These are phyloP conservation scores for Grallaria varia DNA, from an alignment of 2,113 vertebrate genomes.

Conservation along the genomic window DNA sequence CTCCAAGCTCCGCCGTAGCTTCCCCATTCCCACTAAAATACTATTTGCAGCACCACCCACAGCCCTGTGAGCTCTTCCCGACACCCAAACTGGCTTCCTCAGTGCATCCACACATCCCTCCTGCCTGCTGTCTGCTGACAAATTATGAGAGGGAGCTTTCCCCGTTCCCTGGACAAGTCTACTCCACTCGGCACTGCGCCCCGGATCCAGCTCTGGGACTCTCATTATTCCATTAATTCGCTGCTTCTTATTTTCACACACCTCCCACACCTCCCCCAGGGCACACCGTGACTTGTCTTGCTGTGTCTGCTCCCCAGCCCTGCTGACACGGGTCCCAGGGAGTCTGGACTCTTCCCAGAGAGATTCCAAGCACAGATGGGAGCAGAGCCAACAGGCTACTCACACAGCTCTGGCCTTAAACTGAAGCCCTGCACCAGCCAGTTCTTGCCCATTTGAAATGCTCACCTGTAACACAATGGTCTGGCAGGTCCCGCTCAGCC, in stretches of 20 bases:
- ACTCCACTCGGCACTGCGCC: rapidly evolving
- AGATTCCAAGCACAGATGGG: not conserved
- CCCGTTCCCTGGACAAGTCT: not conserved
- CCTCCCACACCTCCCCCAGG: not conserved
- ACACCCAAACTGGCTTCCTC: not conserved
- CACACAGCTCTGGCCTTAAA: not conserved
- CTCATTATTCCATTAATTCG: not conserved
- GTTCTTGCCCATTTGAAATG: rapidly evolving
- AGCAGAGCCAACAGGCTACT: rapidly evolving
- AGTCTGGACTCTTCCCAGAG: not conserved
- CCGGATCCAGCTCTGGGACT: not conserved
- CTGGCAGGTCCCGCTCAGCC: rapidly evolving
- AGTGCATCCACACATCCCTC: rapidly evolving
- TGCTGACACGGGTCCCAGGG: rapidly evolving
- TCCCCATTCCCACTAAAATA: not conserved
- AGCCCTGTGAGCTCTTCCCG: not conserved
- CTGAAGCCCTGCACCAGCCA: not conserved
- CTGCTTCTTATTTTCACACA: not conserved
- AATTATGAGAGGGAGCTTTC: not conserved
- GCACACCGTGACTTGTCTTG: not conserved
- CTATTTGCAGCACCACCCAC: conserved; percentile 19
- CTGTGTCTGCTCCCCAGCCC: not conserved
- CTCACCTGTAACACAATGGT: not conserved
- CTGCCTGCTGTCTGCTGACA: not conserved
- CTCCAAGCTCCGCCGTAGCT: rapidly evolving